A percentile compares a stretch with the other conserved stretches of the same genome.
Conservation (phyloP, 2,888 invertebrate genomes). For the Nephrotoma appendiculata region DNA sequence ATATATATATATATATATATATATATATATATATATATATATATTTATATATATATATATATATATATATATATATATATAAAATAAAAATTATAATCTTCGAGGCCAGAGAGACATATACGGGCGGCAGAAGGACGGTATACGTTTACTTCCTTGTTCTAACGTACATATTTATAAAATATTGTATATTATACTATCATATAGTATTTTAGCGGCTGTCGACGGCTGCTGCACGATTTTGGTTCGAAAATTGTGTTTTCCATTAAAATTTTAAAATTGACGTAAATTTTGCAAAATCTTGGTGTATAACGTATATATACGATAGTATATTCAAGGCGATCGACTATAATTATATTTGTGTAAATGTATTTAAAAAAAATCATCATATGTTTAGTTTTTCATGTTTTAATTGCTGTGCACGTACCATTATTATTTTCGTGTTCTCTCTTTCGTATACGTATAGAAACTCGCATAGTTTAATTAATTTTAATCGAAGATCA, state of each 20-base stretch:
- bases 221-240: not conserved
- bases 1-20: not conserved
- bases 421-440: not conserved
- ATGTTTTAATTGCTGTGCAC: not conserved
- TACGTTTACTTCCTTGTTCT: slow-evolving; percentile 2
- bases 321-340: not conserved
- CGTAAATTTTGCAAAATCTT: not conserved
- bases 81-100: not conserved
- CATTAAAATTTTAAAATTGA: not conserved
- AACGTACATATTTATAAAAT: not conserved
- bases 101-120: slow-evolving; percentile 4
- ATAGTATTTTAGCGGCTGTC: not conserved
- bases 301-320: not conserved
- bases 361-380: not conserved
- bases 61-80: not conserved
- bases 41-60: not conserved
- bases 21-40: not conserved
- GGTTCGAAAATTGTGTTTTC: not conserved
- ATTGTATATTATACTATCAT: not conserved
- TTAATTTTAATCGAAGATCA: not conserved
- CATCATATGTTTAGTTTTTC: not conserved
- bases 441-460: not conserved
- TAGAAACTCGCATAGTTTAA: not conserved
- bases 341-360: not conserved
- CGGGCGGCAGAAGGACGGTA: slow-evolving; percentile 3